These are phyloP conservation scores for Eilema griseolum DNA, from an alignment of 2,888 invertebrate genomes.

Conservation along the genomic window DNA sequence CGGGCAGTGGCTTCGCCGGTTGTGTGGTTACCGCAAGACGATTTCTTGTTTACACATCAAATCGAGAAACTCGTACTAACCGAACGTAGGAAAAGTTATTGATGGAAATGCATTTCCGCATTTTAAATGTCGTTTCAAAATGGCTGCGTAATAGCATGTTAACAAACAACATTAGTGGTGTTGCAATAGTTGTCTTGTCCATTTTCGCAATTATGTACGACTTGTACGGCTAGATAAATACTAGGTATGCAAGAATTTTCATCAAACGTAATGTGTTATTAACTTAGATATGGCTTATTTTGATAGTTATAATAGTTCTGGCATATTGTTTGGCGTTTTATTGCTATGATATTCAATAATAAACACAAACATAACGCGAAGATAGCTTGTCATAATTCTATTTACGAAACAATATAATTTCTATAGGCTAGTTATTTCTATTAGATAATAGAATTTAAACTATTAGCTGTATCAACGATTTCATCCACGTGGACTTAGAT, in stretches of 20 bases:
- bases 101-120: slow-evolving; percentile 69
- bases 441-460: too few relatives aligned
- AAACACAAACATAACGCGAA: background rate
- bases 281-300: slow-evolving; percentile 16
- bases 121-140: slow-evolving; percentile 68
- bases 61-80: slow-evolving; percentile 61
- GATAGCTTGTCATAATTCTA: background rate
- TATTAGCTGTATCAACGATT: too few relatives aligned
- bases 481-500: too few relatives aligned
- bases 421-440: background rate
- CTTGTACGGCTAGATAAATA: slow-evolving; percentile 44
- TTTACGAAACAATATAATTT: slow-evolving; percentile 1
- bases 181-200: slow-evolving; percentile 65
- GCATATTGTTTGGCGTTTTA: background rate
- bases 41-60: slow-evolving; percentile 77
- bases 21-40: slow-evolving; percentile 64
- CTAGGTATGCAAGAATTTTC: slow-evolving; percentile 24
- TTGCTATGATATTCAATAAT: slow-evolving; percentile 10
- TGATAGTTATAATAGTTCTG: slow-evolving; percentile 14
- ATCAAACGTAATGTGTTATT: slow-evolving; percentile 31
- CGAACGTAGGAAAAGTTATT: slow-evolving; percentile 70
- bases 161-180: slow-evolving; percentile 59
- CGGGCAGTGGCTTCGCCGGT: slow-evolving; percentile 80
- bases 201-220: slow-evolving; percentile 65
- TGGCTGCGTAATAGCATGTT: slow-evolving; percentile 67